Percentiles rank a stretch among this genome's conserved stretches.
These are phyloP conservation scores for Cetonia aurata DNA, from an alignment of 2,888 invertebrate species.

Conservation along the genomic window DNA sequence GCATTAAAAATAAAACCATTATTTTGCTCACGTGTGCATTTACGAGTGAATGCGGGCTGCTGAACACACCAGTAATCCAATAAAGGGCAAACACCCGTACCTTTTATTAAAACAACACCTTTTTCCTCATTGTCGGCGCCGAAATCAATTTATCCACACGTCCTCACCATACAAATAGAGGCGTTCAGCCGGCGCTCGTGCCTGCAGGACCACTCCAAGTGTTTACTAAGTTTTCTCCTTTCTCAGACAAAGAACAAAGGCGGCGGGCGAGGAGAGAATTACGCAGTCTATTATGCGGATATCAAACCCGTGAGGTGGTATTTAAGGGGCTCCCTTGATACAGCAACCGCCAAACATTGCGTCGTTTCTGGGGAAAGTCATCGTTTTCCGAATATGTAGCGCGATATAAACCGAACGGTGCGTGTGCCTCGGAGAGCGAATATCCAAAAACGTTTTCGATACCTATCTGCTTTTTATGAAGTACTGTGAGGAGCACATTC, in stretches of 20 bases:
- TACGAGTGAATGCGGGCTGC: too few species aligned
- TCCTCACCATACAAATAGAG: conserved; percentile 12
- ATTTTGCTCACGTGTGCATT: too few species aligned
- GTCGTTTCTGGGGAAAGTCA: conserved; percentile 11
- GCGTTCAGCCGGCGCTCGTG: background rate
- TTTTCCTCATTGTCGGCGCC: conserved; percentile 1
- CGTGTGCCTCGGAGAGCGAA: background rate
- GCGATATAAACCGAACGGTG: background rate
- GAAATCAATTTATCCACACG: conserved; percentile 13
- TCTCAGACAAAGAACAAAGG: conserved; percentile 15
- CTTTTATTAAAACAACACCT: background rate
- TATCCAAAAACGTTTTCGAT: background rate
- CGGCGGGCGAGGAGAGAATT: conserved; percentile 13
- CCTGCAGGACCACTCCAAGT: background rate
- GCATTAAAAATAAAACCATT: too few species aligned
- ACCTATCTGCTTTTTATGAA: background rate
- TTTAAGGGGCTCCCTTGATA: conserved; percentile 14
- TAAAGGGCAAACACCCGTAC: background rate
- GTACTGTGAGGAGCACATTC: too few species aligned
- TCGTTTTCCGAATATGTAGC: background rate
- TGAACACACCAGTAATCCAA: background rate
- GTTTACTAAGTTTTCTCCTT: conserved; percentile 20
- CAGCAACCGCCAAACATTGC: conserved; percentile 14
- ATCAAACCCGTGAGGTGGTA: conserved; percentile 14
- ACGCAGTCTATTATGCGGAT: conserved; percentile 18